These are phyloP conservation scores for Apotomis turbidana DNA, from an alignment of 2,888 invertebrate genomes.

Conservation along the genomic window DNA sequence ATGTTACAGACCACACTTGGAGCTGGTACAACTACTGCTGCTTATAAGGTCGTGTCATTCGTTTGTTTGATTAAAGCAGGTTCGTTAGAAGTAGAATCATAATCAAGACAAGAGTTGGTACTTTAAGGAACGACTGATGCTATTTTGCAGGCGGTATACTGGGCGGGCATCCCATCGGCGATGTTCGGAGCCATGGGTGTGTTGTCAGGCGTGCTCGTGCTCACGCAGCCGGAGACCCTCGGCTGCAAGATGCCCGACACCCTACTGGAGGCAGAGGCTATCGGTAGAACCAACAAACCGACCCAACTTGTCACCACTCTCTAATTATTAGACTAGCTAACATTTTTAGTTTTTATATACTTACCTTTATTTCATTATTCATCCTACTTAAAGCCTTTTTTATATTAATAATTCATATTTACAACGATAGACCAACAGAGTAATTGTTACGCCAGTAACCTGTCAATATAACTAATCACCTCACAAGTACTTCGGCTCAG, in stretches of 20 bases:
- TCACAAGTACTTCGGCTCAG: no score
- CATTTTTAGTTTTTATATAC: no score
- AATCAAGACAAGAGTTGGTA: no score
- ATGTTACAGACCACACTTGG: slow-evolving; percentile 70
- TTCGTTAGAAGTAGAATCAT: no score
- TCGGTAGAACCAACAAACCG: slow-evolving; percentile 48
- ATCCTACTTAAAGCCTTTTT: no score
- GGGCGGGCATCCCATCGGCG: slow-evolving; percentile 77
- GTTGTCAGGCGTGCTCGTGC: slow-evolving; percentile 79
- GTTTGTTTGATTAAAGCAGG: no score
- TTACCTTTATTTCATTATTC: no score
- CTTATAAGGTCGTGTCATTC: slow-evolving; percentile 48
- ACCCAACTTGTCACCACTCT: slow-evolving; percentile 32
- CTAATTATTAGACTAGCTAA: neutral
- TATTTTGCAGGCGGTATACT: slow-evolving; percentile 58
- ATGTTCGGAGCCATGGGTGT: slow-evolving; percentile 82
- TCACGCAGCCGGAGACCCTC: slow-evolving; percentile 86
- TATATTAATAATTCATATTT: no score
- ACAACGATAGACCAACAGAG: no score
- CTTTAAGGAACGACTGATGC: no score
- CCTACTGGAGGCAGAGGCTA: slow-evolving; percentile 82
- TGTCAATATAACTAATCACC: no score
- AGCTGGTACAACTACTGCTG: slow-evolving; percentile 72
- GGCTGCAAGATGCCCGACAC: slow-evolving; percentile 85
- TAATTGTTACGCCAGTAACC: no score